Evolutionary conservation across 2,797 vertebrate species (phyloP).

Genomic region (Lepilemur septentrionalis): DNA sequence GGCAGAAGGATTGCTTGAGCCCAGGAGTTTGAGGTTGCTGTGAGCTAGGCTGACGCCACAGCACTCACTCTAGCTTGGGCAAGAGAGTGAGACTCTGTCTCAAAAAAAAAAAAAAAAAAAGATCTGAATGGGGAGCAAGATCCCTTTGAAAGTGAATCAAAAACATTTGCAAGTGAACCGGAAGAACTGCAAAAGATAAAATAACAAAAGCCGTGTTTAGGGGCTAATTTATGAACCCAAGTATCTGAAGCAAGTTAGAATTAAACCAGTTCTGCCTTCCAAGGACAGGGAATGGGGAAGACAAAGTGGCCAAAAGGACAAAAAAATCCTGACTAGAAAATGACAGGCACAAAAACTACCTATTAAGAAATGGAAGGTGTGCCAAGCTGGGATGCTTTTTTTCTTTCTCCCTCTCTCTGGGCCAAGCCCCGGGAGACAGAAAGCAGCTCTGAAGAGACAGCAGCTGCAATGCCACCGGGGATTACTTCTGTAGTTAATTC

Average conservation of each 20-base stretch:
- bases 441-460: not conserved
- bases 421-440: not conserved
- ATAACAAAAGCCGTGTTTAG: not conserved
- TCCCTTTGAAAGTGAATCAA: not conserved
- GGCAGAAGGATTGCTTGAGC: too few species aligned
- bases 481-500: constrained; percentile 48
- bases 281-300: not conserved
- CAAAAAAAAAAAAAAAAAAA: too few species aligned
- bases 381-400: not conserved
- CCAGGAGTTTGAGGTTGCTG: too few species aligned
- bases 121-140: not conserved
- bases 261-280: not conserved
- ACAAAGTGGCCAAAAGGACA: not conserved
- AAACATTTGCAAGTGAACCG: not conserved
- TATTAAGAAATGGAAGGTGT: not conserved
- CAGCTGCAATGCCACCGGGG: not conserved
- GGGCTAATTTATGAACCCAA: not conserved
- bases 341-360: not conserved
- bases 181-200: not conserved
- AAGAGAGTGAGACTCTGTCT: too few species aligned
- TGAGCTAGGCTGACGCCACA: too few species aligned
- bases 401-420: not conserved
- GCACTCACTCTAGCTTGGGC: too few species aligned
- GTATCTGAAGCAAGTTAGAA: not conserved
- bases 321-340: not conserved